These are phyloP conservation scores for Drosophila trapezifrons DNA, from an alignment of 1,140 invertebrate genomes.

Conservation along the genomic window DNA sequence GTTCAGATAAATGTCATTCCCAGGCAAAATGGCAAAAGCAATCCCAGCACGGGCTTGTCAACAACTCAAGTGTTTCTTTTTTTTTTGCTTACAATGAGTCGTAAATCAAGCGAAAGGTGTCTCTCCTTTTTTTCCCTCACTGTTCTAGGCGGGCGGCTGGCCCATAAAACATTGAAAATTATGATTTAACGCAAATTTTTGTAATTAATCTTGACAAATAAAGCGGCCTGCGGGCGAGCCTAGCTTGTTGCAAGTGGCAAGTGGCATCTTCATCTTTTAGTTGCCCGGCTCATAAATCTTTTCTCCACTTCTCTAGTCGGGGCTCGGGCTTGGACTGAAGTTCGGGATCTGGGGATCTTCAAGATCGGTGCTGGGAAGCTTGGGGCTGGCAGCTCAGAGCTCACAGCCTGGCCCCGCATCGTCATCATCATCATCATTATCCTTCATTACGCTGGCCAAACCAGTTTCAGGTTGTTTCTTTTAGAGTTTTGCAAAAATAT, in stretches of 20 bases:
- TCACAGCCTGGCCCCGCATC: slow-evolving; percentile 36
- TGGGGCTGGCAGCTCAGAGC: slow-evolving; percentile 20
- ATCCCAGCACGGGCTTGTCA: slow-evolving; percentile 69
- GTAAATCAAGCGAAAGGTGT: slow-evolving; percentile 66
- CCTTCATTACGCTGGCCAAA: slow-evolving; percentile 74
- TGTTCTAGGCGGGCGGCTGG: slow-evolving; percentile 41
- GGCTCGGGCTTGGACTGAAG: slow-evolving; percentile 16
- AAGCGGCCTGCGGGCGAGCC: slow-evolving; percentile 52
- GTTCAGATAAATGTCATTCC: slow-evolving; percentile 68
- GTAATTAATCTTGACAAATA: slow-evolving; percentile 83
- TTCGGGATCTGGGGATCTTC: slow-evolving; percentile 16
- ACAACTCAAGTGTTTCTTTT: slow-evolving; percentile 30
- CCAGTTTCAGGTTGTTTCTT: slow-evolving; percentile 52
- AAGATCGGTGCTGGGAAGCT: slow-evolving; percentile 14
- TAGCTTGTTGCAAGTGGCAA: slow-evolving; percentile 41
- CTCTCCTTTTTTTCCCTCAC: background rate
- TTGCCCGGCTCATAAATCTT: slow-evolving; percentile 67
- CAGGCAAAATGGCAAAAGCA: slow-evolving; percentile 58
- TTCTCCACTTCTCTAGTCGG: slow-evolving; percentile 65
- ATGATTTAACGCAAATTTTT: slow-evolving; percentile 82
- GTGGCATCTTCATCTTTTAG: slow-evolving; percentile 68
- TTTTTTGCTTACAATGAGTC: slow-evolving; percentile 38
- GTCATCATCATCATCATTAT: slow-evolving; percentile 78
- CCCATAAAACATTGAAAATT: slow-evolving; percentile 77
- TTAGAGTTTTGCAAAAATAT: slow-evolving; percentile 68